phyloP scores from a whole-genome alignment of 2,888 invertebrate genomes.

The Argyresthia albistria region DNA sequence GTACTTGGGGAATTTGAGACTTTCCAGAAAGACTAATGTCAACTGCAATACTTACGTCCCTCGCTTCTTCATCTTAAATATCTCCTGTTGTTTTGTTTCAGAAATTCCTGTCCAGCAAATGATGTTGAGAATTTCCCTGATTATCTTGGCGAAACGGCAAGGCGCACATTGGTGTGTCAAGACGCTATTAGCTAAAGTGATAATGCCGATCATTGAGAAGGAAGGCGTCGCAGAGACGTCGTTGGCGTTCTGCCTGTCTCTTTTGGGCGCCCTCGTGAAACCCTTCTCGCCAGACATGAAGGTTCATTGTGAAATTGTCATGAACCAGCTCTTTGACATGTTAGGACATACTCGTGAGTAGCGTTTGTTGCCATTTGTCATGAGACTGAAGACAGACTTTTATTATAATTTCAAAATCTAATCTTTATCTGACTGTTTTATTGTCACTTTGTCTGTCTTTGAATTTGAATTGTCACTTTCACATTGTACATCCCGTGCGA shows the following conservation, averaged over 20 bases:
- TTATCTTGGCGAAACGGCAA: constrained; percentile 52
- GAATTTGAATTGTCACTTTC: too few species aligned
- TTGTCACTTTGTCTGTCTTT: too few species aligned
- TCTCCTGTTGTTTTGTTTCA: constrained; percentile 19
- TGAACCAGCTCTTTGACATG: constrained; percentile 40
- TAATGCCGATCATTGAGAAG: constrained; percentile 44
- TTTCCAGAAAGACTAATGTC: too few species aligned
- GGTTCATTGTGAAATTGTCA: constrained; percentile 45
- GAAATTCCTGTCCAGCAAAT: constrained; percentile 36
- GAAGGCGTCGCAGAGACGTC: constrained; percentile 21
- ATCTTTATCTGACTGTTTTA: too few species aligned
- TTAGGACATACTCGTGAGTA: constrained; percentile 43
- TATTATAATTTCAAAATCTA: too few species aligned
- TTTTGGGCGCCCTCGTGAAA: constrained; percentile 49
- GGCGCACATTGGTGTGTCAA: constrained; percentile 57
- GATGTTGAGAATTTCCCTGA: constrained; percentile 39
- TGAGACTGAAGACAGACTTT: too few species aligned
- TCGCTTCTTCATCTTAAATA: background rate
- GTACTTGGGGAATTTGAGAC: background rate
- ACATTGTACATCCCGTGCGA: too few species aligned
- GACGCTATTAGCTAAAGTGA: constrained; percentile 41
- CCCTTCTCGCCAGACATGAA: constrained; percentile 57
- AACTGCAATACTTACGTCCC: too few species aligned
- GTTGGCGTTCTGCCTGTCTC: constrained; percentile 40
- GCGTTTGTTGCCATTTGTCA: background rate